Base-by-base conservation (phyloP, 2,797 vertebrate species). In the Serranus cabrilla region DNA sequence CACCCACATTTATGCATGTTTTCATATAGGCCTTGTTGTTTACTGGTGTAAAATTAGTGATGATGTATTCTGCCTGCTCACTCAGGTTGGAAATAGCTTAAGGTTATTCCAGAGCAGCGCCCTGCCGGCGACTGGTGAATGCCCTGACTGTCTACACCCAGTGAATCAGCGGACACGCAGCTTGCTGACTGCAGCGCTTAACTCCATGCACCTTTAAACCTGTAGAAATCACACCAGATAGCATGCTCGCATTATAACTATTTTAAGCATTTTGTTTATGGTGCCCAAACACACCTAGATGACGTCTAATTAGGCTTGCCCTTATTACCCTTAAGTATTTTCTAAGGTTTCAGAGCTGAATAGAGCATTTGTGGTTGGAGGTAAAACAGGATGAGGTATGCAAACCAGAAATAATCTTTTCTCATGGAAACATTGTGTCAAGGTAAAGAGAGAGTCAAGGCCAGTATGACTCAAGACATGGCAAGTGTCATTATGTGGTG, bases 61-160 rank as follows among this genome's bases (percentile, higher is more conserved):
- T 74, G 56, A 81, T 75, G 74, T 88, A 66, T 87, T 89, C 78
- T 85, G 80, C 66, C 65, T 63, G 63, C 57, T 78, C 76, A 76
- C 76, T 52, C 81, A 62, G 68, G 85, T 87, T 89, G 74, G 67
- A 92, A 89, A 92, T 93, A 90, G 84, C 87, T 82, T 70, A 56
- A 82, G 78, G 82, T 92, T 90, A 88, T 93, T 91, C 88, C 85
- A 80, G 87, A 89, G 82, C 74, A 71, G 71, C 17, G 74, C 54
- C 78, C 78, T 46, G 54, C 59, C 65, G 85, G 57, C 74, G 31
- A 11, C 71, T 72, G 68, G 50, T 71, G 64, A 51, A 62, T 77
- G 47, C 52, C 68, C 57, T 14, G 16, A 55, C 49, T 75, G 59
- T 84, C 42, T 71, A 70, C 66, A 70, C 71, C 34, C 18, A 39